Evolutionary conservation across 2,797 vertebrate species (phyloP).

Genomic region (Gila robusta): DNA sequence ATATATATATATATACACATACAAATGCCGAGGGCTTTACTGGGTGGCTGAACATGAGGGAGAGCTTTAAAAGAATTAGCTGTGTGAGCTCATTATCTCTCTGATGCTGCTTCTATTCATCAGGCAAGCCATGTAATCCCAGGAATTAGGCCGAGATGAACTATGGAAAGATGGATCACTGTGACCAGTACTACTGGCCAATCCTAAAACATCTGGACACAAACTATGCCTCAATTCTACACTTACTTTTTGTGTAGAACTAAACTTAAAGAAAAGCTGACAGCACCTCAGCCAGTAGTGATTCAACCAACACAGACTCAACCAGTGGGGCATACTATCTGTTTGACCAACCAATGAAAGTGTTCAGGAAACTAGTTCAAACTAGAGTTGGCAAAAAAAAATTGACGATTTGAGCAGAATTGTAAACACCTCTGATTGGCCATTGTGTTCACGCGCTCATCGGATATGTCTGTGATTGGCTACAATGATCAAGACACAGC

Average conservation of each 20-base stretch:
- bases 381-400: too few species aligned
- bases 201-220: conserved; percentile 45
- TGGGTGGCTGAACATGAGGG: conserved; percentile 28
- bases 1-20: too few species aligned
- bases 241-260: background rate
- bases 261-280: background rate
- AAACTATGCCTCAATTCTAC: background rate
- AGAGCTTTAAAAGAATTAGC: conserved; percentile 56
- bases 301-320: background rate
- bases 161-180: conserved; percentile 60
- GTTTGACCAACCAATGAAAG: background rate
- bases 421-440: too few species aligned
- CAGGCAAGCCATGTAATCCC: conserved; percentile 63
- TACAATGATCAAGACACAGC: too few species aligned
- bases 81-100: conserved; percentile 60
- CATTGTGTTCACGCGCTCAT: too few species aligned
- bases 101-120: conserved; percentile 57
- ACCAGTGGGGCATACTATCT: background rate
- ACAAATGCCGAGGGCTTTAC: background rate
- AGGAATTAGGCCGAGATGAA: conserved; percentile 60
- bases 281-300: background rate
- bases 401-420: too few species aligned
- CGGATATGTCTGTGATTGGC: too few species aligned
- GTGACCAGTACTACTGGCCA: conserved; percentile 47
- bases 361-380: background rate